phyloP scores from a whole-genome alignment of 1,140 invertebrate genomes.

The Orchesella cincta region DNA sequence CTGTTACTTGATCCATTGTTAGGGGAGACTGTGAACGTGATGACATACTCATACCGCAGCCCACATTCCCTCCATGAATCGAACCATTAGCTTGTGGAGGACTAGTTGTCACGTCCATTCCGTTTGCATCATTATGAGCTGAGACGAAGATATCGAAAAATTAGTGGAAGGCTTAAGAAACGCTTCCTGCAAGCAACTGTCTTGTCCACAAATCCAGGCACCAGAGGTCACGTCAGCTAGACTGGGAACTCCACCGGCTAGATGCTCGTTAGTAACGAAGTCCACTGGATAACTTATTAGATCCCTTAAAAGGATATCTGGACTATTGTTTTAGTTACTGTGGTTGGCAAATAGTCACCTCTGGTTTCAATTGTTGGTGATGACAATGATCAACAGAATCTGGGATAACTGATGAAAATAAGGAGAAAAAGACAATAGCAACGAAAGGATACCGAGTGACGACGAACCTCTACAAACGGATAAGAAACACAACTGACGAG shows the following conservation, averaged over 20 bases:
- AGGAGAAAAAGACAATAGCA: slow-evolving; percentile 49
- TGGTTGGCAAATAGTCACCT: too few species aligned
- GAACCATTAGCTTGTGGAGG: slow-evolving; percentile 65
- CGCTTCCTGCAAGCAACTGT: slow-evolving; percentile 11
- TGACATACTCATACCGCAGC: slow-evolving; percentile 44
- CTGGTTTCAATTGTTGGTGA: too few species aligned
- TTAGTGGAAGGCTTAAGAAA: slow-evolving; percentile 21
- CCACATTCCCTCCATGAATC: slow-evolving; percentile 53
- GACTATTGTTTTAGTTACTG: too few species aligned
- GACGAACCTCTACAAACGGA: slow-evolving; percentile 50
- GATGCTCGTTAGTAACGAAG: slow-evolving; percentile 6
- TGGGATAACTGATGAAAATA: slow-evolving; percentile 33
- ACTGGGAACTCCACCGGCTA: slow-evolving; percentile 6
- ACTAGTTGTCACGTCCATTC: slow-evolving; percentile 64
- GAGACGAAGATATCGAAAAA: too few species aligned
- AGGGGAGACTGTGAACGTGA: slow-evolving; percentile 43
- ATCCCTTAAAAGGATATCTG: too few species aligned
- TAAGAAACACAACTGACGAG: too few species aligned
- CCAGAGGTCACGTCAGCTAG: slow-evolving; percentile 18
- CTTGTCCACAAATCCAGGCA: slow-evolving; percentile 27
- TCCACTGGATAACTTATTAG: slow-evolving; percentile 22
- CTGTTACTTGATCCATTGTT: slow-evolving; percentile 45
- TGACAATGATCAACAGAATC: slow-evolving; percentile 39
- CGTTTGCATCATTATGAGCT: slow-evolving; percentile 76
- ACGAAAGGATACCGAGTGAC: slow-evolving; percentile 47